Evolutionary conservation across 2,113 vertebrate species (phyloP), one percentile per base, ranked within the genome.

Genomic region (Podarcis raffonei): DNA sequence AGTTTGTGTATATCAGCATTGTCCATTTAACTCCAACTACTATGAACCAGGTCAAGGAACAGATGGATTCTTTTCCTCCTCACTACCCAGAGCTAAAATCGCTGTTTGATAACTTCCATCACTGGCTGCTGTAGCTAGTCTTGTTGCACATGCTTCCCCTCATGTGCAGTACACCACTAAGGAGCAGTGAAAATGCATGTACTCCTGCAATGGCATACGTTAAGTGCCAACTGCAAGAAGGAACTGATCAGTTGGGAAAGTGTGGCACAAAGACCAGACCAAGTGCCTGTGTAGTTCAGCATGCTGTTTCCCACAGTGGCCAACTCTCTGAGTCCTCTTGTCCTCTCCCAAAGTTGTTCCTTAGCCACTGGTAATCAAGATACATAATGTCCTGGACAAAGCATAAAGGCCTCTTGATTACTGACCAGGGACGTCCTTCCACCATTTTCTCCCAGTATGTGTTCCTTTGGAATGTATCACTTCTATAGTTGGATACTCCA

Each of bases 1-100:
- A 35, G 30, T 74, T 74, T 83, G 30, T n/a, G 35, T 75, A 74
- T 62, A 62, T 75, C 48, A 76, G 57, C 0, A 8, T 5, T 86
- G 5, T 16, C 89, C 0, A 81, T 66, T 20, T 3, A 72, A 1
- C 74, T 76, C 87, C 83, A 20, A 87, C 3, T 25, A 75, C 59
- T 8, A 80, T 87, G 9, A 62, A 5, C 35, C 78, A 81, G 57
- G 30, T 91, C 89, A 83, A 83, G 11, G 57, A 76, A 77, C 84
- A 25, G 42, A 82, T 0, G 0, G 39, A n/a, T 30, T 13, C 39
- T 87, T 84, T 72, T 65, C 69, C 53, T 86, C 39, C 83, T 93
- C 69, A 86, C 66, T 0, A 68, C 57, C 6, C 53, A 85, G 0
- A 0, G 0, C 35, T 88, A n/a, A 89, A 57, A 75, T 27, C 0